Conservation (phyloP, 92 coral and sea anemone species). For the Hydrozoanthus gracilis region DNA sequence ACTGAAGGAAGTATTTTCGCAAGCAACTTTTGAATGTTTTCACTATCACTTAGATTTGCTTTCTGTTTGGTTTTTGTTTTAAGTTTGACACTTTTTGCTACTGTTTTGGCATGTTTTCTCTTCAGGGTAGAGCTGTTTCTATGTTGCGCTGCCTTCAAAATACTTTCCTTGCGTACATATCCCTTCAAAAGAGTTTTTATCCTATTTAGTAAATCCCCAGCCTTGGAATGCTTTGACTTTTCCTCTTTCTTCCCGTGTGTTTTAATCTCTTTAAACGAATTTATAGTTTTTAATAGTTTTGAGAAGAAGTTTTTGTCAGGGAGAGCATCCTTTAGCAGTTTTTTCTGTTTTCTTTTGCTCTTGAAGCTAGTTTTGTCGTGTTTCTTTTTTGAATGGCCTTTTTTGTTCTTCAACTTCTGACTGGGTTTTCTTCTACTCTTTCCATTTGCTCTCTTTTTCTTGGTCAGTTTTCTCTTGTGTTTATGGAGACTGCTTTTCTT, state of each 20-base stretch:
- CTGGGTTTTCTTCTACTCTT: not conserved
- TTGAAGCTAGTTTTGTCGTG: conserved; percentile 5
- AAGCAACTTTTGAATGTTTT: conserved; percentile 60
- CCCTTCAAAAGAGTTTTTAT: not conserved
- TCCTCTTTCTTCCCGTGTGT: conserved; percentile 40
- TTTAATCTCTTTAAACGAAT: conserved; percentile 58
- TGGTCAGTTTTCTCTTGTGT: conserved; percentile 28
- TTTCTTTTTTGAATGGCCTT: conserved; percentile 38
- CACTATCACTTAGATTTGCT: conserved; percentile 22
- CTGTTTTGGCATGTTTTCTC: conserved; percentile 19
- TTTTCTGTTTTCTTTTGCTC: conserved; percentile 34
- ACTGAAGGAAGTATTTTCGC: conserved; percentile 76
- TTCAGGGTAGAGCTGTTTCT: conserved; percentile 9
- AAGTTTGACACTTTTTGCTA: not conserved
- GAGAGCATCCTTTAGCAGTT: not conserved
- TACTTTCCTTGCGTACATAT: not conserved
- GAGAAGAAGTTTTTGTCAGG: conserved; percentile 62
- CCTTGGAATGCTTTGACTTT: conserved; percentile 18
- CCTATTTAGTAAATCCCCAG: not conserved
- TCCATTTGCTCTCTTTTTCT: conserved; percentile 26
- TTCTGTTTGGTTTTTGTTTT: not conserved
- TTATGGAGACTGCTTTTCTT: not conserved
- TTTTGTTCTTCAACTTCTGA: conserved; percentile 13
- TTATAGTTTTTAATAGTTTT: conserved; percentile 70
- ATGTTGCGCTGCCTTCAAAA: not conserved